Base-by-base conservation (phyloP, 2,113 vertebrate genomes). In the Irena cyanogastra region DNA sequence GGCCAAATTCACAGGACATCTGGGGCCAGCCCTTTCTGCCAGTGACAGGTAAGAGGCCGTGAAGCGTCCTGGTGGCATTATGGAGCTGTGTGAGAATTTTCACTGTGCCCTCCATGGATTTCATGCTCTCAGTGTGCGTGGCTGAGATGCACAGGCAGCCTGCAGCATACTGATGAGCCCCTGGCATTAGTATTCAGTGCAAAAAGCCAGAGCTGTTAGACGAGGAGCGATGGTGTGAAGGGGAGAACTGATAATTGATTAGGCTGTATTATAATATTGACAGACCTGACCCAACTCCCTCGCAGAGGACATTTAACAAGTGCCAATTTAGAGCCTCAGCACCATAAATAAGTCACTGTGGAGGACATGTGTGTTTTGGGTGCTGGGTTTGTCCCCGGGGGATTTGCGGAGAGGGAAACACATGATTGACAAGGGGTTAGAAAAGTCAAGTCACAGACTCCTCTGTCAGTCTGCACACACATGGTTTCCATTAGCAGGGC, bases 201-300 rank as follows among this genome's bases (percentile, higher is more conserved):
- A 52, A 74, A 96, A 93, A 87, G 50, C 91, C 14, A 1, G 70
- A 92, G 93, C 93, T 97, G 92, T 96, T 97, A 95, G 93, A 95
- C 53, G n/a, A 93, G 90, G 96, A 96, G 96, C 84, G 95, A 94
- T 52, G 65, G 85, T 96, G 94, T 78, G 89, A 96, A 96, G 78
- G 70, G 92, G 66, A 96, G 91, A 88, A 75, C 76, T 91, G 96
- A 85, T 93, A 97, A 97, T 97, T 96, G 95, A 97, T 98, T 95
- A 97, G 89, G 76, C 66, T 92, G 93, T 90, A 68, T 95, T 93
- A 88, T 77, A 96, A 95, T 95, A 97, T 84, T 69, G 94, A 93
- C 91, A 95, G 81, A 3, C 42, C 83, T 59, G 88, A 92, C 72
- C 92, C 88, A 80, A 22, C 88, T 97, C 92, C 84, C 91, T 91